Evolutionary conservation across 2,888 invertebrate species (phyloP), one percentile per base, ranked within the genome.

Genomic region (Drosophila meridionalis): DNA sequence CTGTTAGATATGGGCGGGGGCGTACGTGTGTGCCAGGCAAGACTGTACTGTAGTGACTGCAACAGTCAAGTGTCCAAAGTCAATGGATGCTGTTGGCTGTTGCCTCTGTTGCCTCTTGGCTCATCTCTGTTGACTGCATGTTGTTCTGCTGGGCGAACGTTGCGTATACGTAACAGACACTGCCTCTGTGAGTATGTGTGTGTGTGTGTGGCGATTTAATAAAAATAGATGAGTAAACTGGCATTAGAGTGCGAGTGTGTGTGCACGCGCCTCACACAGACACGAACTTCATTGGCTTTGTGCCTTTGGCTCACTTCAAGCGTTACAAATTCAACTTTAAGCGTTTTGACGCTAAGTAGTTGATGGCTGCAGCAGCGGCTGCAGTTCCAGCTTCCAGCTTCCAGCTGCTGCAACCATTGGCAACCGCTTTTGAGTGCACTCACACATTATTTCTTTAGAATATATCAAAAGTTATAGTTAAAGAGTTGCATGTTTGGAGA

Each of bases 381-480:
- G 42, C n/a, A 7, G 26, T 28, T 38, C 11, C 3, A 53, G 34
- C 40, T n/a, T 45, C 30, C 42, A 48, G 38, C 43, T n/a, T 52
- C 20, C 52, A 38, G 50, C 64, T 59, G 57, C 55, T 42, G 60
- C 43, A 56, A 61, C 69, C 80, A 73, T 66, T 64, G 78, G 69
- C 76, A 81, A 80, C 78, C 76, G 75, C 80, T 82, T 76, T 71
- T 81, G 87, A 87, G 80, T 87, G 83, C 88, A 86, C 82, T 83
- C 45, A 69, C 71, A 68, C 87, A 87, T 84, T 87, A 87, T 87
- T 80, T 75, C 84, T 73, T 76, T 81, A 72, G 89, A 79, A 89
- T 85, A 82, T 87, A 89, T 87, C 86, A 89, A 85, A 89, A 87
- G 89, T 87, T 87, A 87, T 87, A 89, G 89, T 83, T 87, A 87